A percentile compares a stretch with the other conserved stretches of the same genome.
Evolutionary conservation across 2,113 vertebrate species (phyloP).

Genomic region (Siniperca knerii): DNA sequence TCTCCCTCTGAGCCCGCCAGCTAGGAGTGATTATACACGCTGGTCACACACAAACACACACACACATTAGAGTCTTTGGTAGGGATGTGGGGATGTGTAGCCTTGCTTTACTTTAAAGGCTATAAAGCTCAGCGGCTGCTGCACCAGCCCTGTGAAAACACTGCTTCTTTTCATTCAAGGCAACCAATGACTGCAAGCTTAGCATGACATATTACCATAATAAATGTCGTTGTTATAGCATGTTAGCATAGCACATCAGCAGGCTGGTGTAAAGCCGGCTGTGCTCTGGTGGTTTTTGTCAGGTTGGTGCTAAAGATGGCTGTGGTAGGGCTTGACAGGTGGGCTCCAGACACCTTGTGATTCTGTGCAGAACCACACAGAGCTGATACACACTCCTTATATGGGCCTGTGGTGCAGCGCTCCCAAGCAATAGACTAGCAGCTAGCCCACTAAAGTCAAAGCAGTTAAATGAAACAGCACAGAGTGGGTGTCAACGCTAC

Average conservation of each 20-base stretch:
- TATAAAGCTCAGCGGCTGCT: constrained; percentile 67
- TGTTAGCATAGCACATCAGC: constrained; percentile 65
- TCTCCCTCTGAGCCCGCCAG: constrained; percentile 77
- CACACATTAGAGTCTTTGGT: constrained; percentile 50
- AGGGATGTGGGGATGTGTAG: constrained; percentile 63
- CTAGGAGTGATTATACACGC: constrained; percentile 80
- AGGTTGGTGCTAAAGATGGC: constrained; percentile 59
- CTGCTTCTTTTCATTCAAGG: constrained; percentile 66
- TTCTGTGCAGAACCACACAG: constrained; percentile 69
- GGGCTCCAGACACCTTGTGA: constrained; percentile 75
- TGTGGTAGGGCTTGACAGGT: constrained; percentile 71
- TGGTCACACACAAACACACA: constrained; percentile 66
- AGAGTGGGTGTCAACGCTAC: constrained; percentile 48
- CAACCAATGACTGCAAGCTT: constrained; percentile 45
- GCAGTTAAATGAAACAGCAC: constrained; percentile 50
- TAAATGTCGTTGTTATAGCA: constrained; percentile 63
- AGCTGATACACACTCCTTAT: constrained; percentile 65
- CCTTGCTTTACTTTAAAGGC: constrained; percentile 69
- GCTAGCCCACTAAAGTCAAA: constrained; percentile 48
- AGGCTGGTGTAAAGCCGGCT: constrained; percentile 46
- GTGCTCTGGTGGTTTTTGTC: constrained; percentile 52
- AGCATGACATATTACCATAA: constrained; percentile 67
- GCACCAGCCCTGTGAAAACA: constrained; percentile 69
- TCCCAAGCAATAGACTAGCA: constrained; percentile 22
- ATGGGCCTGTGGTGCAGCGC: constrained; percentile 51